These are phyloP conservation scores for Lottia scabra DNA, from an alignment of 2,888 invertebrate genomes.

Conservation along the genomic window DNA sequence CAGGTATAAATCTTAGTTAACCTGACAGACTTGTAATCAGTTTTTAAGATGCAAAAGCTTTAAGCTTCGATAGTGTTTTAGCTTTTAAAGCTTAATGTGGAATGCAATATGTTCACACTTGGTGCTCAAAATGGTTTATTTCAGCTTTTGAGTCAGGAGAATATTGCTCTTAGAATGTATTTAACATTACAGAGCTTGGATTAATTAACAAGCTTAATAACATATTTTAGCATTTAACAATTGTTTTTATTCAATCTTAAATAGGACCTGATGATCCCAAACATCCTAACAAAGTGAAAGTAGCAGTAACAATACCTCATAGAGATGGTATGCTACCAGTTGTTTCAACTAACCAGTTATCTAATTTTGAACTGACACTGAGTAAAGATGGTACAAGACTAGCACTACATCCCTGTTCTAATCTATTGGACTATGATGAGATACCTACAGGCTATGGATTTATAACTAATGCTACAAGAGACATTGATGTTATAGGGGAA, in stretches of 20 bases:
- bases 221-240: too few species aligned
- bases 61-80: too few species aligned
- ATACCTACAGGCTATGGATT: conserved; percentile 56
- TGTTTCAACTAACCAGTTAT: conserved; percentile 63
- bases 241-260: too few species aligned
- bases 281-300: conserved; percentile 62
- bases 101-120: too few species aligned
- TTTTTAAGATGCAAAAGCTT: too few species aligned
- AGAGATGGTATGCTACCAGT: conserved; percentile 68
- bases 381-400: conserved; percentile 63
- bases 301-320: conserved; percentile 66
- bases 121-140: too few species aligned
- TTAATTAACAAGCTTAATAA: too few species aligned
- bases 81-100: too few species aligned
- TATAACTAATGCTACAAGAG: conserved; percentile 58
- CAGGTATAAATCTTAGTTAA: conserved; percentile 50
- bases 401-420: conserved; percentile 67
- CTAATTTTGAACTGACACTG: conserved; percentile 67
- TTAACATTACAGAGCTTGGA: too few species aligned
- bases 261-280: conserved; percentile 61
- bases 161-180: too few species aligned
- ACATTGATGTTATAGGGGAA: conserved; percentile 50
- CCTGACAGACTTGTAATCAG: too few species aligned
- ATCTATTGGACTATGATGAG: conserved; percentile 62
- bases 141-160: too few species aligned